phyloP scores from a whole-genome alignment of 2,888 invertebrate species.

The Eupithecia dodoneata region DNA sequence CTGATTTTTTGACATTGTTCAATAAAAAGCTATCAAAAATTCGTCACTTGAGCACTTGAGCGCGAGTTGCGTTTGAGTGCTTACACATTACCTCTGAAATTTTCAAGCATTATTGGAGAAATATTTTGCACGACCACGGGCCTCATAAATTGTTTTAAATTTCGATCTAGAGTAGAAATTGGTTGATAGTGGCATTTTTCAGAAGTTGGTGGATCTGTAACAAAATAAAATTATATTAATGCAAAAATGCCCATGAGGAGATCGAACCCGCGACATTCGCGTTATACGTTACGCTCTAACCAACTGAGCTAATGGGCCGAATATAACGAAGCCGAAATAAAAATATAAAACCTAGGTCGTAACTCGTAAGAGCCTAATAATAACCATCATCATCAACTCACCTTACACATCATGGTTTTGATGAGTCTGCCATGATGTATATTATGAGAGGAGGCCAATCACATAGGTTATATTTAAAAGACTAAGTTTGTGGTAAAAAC shows the following conservation, averaged over 20 bases:
- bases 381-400: too few species aligned
- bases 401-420: too few species aligned
- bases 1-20: too few species aligned
- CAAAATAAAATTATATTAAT: conserved; percentile 33
- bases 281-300: conserved; percentile 91
- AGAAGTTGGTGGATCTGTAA: conserved; percentile 78
- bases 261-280: conserved; percentile 91
- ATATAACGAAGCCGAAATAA: rapidly evolving
- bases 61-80: too few species aligned
- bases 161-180: conserved; percentile 76
- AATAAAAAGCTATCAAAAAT: too few species aligned
- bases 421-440: too few species aligned
- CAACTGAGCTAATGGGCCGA: conserved; percentile 90
- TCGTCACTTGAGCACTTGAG: too few species aligned
- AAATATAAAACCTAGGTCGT: not conserved
- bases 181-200: conserved; percentile 82
- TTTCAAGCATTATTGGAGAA: conserved; percentile 83
- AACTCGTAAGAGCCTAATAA: too few species aligned
- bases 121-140: conserved; percentile 79
- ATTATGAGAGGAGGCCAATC: not conserved
- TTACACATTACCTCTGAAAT: conserved; percentile 69
- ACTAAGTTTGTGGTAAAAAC: not conserved
- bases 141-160: conserved; percentile 80
- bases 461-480: not conserved
- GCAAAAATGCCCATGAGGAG: conserved; percentile 86